Base-by-base conservation (phyloP, 2,113 vertebrate species). In the Sminthopsis crassicaudata region DNA sequence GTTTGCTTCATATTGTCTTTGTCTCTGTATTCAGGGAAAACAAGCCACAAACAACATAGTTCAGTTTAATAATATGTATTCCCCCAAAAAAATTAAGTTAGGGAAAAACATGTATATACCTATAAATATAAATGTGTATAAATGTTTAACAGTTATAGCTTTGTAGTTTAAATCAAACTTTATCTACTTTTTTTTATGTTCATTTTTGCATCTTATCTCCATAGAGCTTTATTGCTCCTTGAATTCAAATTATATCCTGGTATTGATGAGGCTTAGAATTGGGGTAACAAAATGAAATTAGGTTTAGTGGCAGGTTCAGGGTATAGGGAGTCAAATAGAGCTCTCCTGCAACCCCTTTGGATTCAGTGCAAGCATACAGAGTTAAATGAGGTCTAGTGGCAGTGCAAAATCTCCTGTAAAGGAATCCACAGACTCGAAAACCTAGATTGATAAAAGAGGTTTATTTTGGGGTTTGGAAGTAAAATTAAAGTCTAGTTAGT, bases 191-290 rank as follows among this genome's bases (percentile, higher is more conserved):
- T 67, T 84, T 84, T 84, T 42, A n/a, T 48, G 16, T 92, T 36
- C 11, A 25, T 67, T 94, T 92, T 97, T 46, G 93, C 91, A 54
- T 93, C 97, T 95, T 91, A 95, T 25, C 42, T 96, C 27, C 94
- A 89, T 5, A 91, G 57, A 51, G 46, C 50, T 25, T 48, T 94
- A 30, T 94, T 93, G 95, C 50, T 46, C 46, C 92, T 91, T 93
- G 67, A 50, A 91, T 91, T 93, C 30, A 76, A 54, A 51, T 67
- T 67, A 36, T 91, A 19, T 67, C 2, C 91, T 23, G 25, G 36
- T 42, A 51, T 94, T n/a, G n/a, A n/a, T n/a, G n/a, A n/a, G n/a
- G n/a, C n/a, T n/a, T n/a, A n/a, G n/a, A n/a, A n/a, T n/a, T n/a
- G n/a, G n/a, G n/a, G n/a, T n/a, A n/a, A n/a, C n/a, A n/a, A n/a